Conservation (phyloP, 2,888 invertebrate species). For the Pristionchus fissidentatus region DNA sequence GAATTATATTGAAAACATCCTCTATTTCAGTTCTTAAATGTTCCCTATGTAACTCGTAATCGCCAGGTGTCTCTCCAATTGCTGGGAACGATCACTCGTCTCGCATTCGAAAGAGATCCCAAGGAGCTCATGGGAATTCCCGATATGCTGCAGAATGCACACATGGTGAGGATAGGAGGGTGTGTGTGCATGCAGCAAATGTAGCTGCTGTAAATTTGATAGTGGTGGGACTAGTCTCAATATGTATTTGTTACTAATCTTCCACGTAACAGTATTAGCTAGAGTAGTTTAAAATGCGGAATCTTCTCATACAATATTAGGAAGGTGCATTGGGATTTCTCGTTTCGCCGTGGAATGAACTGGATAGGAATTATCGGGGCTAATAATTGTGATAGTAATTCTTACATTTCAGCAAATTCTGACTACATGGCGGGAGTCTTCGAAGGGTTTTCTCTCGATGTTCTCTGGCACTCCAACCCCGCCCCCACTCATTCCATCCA, state of each 20-base stretch:
- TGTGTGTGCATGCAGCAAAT: too few species aligned
- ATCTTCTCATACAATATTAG: background rate
- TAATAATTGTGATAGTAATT: background rate
- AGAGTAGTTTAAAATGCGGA: background rate
- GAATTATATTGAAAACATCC: background rate
- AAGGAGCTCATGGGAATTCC: conserved; percentile 58
- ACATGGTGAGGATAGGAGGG: conserved; percentile 59
- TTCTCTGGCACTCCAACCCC: conserved; percentile 64
- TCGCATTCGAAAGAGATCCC: conserved; percentile 65
- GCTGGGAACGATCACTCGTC: conserved; percentile 63
- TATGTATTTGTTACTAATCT: background rate
- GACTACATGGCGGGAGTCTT: conserved; percentile 57
- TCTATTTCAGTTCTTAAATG: background rate
- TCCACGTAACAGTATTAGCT: background rate
- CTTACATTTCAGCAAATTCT: conserved; percentile 51
- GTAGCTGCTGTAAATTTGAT: too few species aligned
- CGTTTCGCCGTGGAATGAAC: background rate
- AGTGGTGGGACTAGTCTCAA: too few species aligned
- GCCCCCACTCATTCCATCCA: conserved; percentile 64
- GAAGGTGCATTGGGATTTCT: background rate
- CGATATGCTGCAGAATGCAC: conserved; percentile 59
- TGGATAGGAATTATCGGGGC: background rate
- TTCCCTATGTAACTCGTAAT: background rate
- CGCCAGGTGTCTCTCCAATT: conserved; percentile 61
- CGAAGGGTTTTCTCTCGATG: conserved; percentile 66